Percentiles rank a stretch among this genome's conserved stretches.
These are phyloP conservation scores for Andricus grossulariae DNA, from an alignment of 1,140 invertebrate species.

Conservation along the genomic window DNA sequence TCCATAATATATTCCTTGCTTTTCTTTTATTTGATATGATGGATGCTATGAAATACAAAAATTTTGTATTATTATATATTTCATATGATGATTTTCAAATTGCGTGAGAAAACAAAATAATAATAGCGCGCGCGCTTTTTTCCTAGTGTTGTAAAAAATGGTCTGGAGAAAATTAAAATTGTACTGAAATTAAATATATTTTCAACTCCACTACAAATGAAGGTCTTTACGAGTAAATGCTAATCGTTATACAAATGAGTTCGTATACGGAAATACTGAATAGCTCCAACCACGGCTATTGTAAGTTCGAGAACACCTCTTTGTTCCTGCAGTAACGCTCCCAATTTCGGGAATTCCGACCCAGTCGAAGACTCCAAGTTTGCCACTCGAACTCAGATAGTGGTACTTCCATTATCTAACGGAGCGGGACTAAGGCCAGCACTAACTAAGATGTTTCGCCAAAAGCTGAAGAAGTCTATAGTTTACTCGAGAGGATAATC, in stretches of 20 bases:
- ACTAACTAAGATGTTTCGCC: slow-evolving; percentile 17
- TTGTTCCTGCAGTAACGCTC: slow-evolving; percentile 54
- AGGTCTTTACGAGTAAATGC: background rate
- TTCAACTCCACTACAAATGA: background rate
- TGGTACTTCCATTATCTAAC: slow-evolving; percentile 59
- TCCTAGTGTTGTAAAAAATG: no score
- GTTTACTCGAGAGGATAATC: slow-evolving; percentile 14
- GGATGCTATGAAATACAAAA: no score
- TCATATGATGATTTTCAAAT: no score
- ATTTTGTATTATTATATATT: no score
- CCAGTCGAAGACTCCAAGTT: slow-evolving; percentile 28
- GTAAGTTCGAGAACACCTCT: slow-evolving; percentile 6
- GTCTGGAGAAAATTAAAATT: background rate
- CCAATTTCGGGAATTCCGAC: slow-evolving; percentile 59
- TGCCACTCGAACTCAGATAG: slow-evolving; percentile 14
- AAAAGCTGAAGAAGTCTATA: slow-evolving; percentile 5
- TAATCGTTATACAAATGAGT: slow-evolving; percentile 9
- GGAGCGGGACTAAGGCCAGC: slow-evolving; percentile 51
- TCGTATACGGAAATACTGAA: slow-evolving; percentile 12
- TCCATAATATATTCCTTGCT: no score
- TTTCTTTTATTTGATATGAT: no score
- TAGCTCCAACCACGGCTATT: background rate
- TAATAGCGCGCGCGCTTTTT: background rate
- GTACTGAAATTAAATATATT: background rate
- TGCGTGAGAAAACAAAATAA: no score